Evolutionary conservation across 2,113 vertebrate genomes (phyloP), one percentile per base, ranked within the genome.

Genomic region (Budorcas taxicolor): DNA sequence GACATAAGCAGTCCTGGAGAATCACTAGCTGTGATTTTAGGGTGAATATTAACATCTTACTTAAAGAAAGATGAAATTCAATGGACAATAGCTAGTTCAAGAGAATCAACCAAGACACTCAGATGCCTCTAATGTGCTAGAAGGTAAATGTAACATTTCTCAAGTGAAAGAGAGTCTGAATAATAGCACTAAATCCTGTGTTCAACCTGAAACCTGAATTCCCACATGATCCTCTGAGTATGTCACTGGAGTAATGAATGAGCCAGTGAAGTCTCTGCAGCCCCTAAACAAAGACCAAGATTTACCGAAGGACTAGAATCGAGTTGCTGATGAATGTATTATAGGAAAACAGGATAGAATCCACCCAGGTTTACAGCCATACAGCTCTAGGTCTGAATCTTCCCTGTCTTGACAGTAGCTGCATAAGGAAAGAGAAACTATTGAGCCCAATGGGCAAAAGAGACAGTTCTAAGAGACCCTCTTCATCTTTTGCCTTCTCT

Each of bases 21-120:
- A 11, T 99, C 99, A 76, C 45, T 99, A 97, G 99, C 99, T 90
- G 99, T 99, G 7, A 36, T 99, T 95, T 99, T 98, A 99, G 98
- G 87, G 99, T 99, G 91, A 97, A 99, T 95, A 98, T 99, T 98
- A 98, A 99, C 98, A 84, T 99, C 47, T 95, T 98, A 19, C 97
- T 95, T 62, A 95, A 97, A 19, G 98, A 98, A 96, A 98, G 96
- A 89, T 98, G 76, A 40, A 92, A 93, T 58, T 94, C 40, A 47
- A 92, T 97, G 98, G 98, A 90, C 6, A 98, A 99, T 86, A 53
- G 27, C 74, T 97, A 60, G 97, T 91, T 81, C 97, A 97, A 74
- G 97, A 98, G 57, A 97, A 95, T 82, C 98, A 98, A 92, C 97
- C 31, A 27, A 95, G 71, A 80, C 95, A 92, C 89, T 97, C 96